Conservation (phyloP, 64 coral and sea anemone species). For the Porites lutea region DNA sequence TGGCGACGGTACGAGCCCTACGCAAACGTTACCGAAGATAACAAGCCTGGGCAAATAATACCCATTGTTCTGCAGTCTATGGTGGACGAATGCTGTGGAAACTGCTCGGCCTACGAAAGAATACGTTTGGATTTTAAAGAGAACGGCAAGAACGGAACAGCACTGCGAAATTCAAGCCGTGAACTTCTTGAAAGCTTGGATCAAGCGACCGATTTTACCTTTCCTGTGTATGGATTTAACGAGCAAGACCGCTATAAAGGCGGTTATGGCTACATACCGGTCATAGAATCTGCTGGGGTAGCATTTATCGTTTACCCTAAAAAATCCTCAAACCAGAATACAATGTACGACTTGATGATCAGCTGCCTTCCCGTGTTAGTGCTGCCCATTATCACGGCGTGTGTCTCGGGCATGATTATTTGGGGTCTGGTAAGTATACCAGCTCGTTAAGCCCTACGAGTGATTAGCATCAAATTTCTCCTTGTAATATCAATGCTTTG, state of each 20-base stretch:
- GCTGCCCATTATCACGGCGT: slow-evolving; percentile 61
- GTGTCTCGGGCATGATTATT: slow-evolving; percentile 73
- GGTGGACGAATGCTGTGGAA: slow-evolving; percentile 63
- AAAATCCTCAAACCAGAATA: background rate
- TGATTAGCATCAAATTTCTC: too few relatives aligned
- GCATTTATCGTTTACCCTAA: slow-evolving; percentile 74
- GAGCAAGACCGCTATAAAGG: slow-evolving; percentile 59
- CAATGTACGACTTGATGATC: slow-evolving; percentile 63
- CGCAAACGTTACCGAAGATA: slow-evolving; percentile 57
- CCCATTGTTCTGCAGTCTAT: slow-evolving; percentile 62
- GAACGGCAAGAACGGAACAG: slow-evolving; percentile 35
- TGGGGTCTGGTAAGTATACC: slow-evolving; percentile 89
- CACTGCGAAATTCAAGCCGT: slow-evolving; percentile 19
- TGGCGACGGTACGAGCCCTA: slow-evolving; percentile 78
- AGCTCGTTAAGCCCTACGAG: background rate
- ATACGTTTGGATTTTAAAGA: slow-evolving; percentile 63
- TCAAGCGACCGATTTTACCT: slow-evolving; percentile 73
- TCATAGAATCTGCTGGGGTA: slow-evolving; percentile 78
- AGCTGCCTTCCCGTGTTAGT: slow-evolving; percentile 53
- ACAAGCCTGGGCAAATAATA: slow-evolving; percentile 66
- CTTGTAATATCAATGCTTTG: too few relatives aligned
- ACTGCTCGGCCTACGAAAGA: slow-evolving; percentile 35
- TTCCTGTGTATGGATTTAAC: slow-evolving; percentile 81
- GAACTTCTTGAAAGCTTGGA: slow-evolving; percentile 29
- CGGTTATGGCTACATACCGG: slow-evolving; percentile 63